Base-by-base conservation (phyloP, 2,888 invertebrate genomes). In the Choristoneura rosaceana region DNA sequence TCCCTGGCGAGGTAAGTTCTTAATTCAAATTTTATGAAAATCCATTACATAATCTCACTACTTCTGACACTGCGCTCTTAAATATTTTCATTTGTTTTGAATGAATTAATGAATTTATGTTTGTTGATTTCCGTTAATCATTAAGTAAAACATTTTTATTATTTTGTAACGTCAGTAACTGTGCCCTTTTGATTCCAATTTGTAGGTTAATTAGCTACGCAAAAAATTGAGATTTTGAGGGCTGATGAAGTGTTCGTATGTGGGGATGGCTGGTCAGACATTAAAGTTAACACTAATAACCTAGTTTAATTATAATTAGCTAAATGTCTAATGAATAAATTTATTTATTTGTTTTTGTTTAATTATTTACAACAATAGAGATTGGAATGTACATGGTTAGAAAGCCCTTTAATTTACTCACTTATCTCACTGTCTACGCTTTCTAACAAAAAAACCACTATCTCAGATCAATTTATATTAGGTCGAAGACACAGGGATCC, bases 1-100 rank as follows among this genome's bases (percentile, higher is more conserved):
- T 93, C 61, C 91, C 94, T 83, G 93, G 94, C 76, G 94, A 93
- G 90, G 94, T 93, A 71, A 88, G 91, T 91, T 87, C 86, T 63
- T 75, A 77, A 77, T 82, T 83, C 74, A 76, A 83, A 81, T 76
- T 50, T 60, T 73, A 79, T 76, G 77, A 76, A 81, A 71, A 25
- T 59, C 17, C 38, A 89, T 93, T 92, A 93, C 89, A 91, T 93
- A 91, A 92, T 86, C 83, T 62, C 81, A 58, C n/a, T n/a, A n/a
- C n/a, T n/a, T n/a, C n/a, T n/a, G n/a, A n/a, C n/a, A n/a, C 34
- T 25, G 43, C 5, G 25, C 0, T 66, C 38, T 15, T 33, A 33
- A 62, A 65, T 47, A 4, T 4, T 38, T 67, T 69, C 66, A 58
- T 61, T 74, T 70, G 66, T 69, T 70, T 62, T 33, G 1, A 41